Base-by-base conservation (phyloP, 2,888 invertebrate genomes). In the Aradus depressus region DNA sequence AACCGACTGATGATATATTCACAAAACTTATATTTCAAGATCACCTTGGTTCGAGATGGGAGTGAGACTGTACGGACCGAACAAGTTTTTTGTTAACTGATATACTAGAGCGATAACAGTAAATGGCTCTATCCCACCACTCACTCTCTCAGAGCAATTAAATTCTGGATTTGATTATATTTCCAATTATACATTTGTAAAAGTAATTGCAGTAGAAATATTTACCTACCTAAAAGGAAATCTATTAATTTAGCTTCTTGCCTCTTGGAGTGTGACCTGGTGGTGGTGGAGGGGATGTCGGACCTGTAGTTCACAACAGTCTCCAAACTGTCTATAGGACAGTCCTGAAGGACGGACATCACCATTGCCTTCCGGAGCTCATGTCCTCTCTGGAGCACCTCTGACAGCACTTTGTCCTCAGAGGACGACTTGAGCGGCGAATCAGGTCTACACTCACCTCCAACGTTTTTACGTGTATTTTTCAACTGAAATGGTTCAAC, bases 311-410 rank as follows among this genome's bases (percentile, higher is more conserved):
- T 44, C 12, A 41, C 25, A 32, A 43, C 25, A 12, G 34, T 16
- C 8, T 51, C 51, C 21, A 47, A 1, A 21, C 32, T 21, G 21
- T 51, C 41, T 25, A 45, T 18, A 1, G 51, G 41, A 4, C 44
- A 49, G 51, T 58, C 58, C 10, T 56, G 54, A 22, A 56, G 35
- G 14, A 58, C 53, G 22, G 56, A 54, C 42, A 52, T 50, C 12
- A 52, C 44, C 56, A 58, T 58, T 18, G 58, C 58, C 50, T 58
- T 51, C 37, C 56, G 18, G n/a, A 58, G 42, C 34, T 55, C 48
- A 23, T 53, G 43, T 8, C 56, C 57, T 47, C 44, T 52, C 10
- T 50, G 41, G 19, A 57, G 21, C 12, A 54, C 51, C n/a, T 55
- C 50, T 5, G 47, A 50, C 14, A 57, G 35, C 12, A 54, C 26